Percentiles rank a stretch among this genome's conserved stretches.
These are phyloP conservation scores for Triplophysa yarkandensis DNA, from an alignment of 2,797 vertebrate genomes.

Conservation along the genomic window DNA sequence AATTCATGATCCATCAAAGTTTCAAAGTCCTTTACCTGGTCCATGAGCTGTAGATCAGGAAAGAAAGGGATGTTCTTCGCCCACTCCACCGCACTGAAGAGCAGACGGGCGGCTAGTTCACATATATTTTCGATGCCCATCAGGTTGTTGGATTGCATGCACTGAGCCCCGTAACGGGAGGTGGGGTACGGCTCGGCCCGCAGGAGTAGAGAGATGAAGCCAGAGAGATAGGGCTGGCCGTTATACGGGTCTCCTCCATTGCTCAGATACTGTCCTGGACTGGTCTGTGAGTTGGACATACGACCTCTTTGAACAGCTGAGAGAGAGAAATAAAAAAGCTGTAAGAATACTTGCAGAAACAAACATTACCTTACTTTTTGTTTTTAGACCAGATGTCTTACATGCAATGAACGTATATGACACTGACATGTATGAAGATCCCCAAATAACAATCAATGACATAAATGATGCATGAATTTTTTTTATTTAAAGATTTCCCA, in stretches of 20 bases:
- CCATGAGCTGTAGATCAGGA: slow-evolving; percentile 85
- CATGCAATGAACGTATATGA: no score
- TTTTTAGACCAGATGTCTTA: no score
- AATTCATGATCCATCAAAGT: neutral
- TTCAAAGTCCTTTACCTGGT: slow-evolving; percentile 72
- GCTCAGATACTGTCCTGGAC: slow-evolving; percentile 81
- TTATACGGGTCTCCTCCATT: slow-evolving; percentile 82
- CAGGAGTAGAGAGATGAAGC: slow-evolving; percentile 85
- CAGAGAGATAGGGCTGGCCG: slow-evolving; percentile 81
- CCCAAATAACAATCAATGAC: no score
- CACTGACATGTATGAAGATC: no score
- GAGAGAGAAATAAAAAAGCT: neutral
- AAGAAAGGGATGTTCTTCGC: slow-evolving; percentile 91
- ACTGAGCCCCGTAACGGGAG: slow-evolving; percentile 83
- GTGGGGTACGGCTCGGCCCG: slow-evolving; percentile 86
- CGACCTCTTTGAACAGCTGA: slow-evolving; percentile 86
- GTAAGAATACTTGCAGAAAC: slow-evolving; percentile 10
- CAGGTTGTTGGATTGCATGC: slow-evolving; percentile 87
- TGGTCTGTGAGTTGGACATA: slow-evolving; percentile 80
- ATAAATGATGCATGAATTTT: no score
- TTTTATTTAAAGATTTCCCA: no score
- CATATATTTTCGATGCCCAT: slow-evolving; percentile 90
- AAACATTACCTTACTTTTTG: no score
- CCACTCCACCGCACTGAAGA: slow-evolving; percentile 88
- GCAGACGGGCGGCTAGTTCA: slow-evolving; percentile 84